Evolutionary conservation across 1,140 invertebrate species (phyloP).

Genomic region (Bombus pyrosoma): DNA sequence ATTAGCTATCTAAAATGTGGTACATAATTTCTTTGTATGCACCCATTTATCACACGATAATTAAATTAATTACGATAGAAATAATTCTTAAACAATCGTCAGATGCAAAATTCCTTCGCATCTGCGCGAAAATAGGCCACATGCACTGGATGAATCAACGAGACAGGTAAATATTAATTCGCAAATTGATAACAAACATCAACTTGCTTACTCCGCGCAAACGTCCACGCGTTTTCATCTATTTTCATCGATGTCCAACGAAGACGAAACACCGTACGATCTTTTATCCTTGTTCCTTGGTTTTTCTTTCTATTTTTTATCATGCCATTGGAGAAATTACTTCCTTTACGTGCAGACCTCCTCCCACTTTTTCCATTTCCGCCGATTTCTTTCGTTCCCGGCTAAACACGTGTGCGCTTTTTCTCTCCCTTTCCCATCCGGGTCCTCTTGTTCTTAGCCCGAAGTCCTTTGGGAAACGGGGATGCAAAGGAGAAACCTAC

Average conservation of each 20-base stretch:
- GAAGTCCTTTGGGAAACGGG: conserved; percentile 12
- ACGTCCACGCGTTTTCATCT: too few species aligned
- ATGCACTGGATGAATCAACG: too few species aligned
- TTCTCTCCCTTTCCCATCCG: neutral
- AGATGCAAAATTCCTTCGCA: too few species aligned
- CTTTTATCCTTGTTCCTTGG: neutral
- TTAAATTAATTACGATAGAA: too few species aligned
- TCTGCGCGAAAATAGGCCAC: too few species aligned
- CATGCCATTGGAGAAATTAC: conserved; percentile 13
- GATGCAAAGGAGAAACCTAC: conserved; percentile 26
- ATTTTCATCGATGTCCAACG: neutral
- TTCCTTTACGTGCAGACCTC: neutral
- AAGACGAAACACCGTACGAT: neutral
- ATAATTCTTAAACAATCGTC: too few species aligned
- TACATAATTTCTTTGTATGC: too few species aligned
- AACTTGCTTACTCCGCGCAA: neutral
- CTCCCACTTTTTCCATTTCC: neutral
- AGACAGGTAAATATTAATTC: neutral
- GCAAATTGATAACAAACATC: neutral
- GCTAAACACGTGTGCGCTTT: too few species aligned
- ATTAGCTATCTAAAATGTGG: too few species aligned
- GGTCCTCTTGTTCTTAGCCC: neutral
- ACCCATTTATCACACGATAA: too few species aligned
- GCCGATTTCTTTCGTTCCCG: neutral
- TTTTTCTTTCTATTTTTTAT: neutral